A percentile compares a stretch with the other conserved stretches of the same genome.
phyloP scores from a whole-genome alignment of 2,888 invertebrate species.

The Erebia epiphron region DNA sequence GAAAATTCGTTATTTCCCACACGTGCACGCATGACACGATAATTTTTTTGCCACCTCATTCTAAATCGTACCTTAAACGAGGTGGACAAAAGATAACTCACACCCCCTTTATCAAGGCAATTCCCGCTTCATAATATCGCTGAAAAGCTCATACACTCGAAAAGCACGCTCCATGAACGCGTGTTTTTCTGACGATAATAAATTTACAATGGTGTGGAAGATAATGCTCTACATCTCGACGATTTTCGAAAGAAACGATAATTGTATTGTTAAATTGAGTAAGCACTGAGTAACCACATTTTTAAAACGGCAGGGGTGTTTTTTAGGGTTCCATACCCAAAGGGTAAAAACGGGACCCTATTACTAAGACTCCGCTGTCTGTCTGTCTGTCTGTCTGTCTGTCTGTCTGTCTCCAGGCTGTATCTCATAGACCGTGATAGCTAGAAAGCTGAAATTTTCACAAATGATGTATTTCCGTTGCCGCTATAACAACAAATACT shows the following conservation, averaged over 20 bases:
- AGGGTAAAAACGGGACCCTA: too few relatives aligned
- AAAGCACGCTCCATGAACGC: slow-evolving; percentile 29
- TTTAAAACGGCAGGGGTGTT: too few relatives aligned
- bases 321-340: too few relatives aligned
- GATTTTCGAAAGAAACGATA: not conserved
- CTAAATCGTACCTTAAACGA: slow-evolving; percentile 39
- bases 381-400: too few relatives aligned
- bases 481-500: too few relatives aligned
- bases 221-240: not conserved
- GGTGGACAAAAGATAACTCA: slow-evolving; percentile 41
- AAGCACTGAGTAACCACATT: not conserved
- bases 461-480: too few relatives aligned
- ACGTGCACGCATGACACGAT: slow-evolving; percentile 28
- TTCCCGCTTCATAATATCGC: slow-evolving; percentile 37
- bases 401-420: too few relatives aligned
- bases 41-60: slow-evolving; percentile 38
- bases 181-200: slow-evolving; percentile 6
- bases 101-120: slow-evolving; percentile 38
- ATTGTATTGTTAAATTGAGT: not conserved
- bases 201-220: slow-evolving; percentile 18
- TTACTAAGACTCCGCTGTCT: too few relatives aligned
- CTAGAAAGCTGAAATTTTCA: too few relatives aligned
- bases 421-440: too few relatives aligned
- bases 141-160: slow-evolving; percentile 16
- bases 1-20: not conserved